phyloP scores from a whole-genome alignment of 2,113 vertebrate species.

The Prinia subflava region DNA sequence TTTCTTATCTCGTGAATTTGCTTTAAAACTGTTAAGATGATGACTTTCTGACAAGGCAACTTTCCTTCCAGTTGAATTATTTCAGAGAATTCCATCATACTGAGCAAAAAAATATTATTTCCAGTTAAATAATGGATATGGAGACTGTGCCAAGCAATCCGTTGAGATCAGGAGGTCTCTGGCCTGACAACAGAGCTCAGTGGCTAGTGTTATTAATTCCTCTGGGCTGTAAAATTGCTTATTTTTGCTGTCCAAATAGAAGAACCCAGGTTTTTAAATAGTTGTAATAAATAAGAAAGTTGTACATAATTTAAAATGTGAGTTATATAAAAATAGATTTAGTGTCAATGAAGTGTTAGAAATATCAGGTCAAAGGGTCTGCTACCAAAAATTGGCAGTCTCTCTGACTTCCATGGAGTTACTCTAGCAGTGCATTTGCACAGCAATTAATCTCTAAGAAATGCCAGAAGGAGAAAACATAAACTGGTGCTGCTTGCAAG shows the following conservation, averaged over 20 bases:
- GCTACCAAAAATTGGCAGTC: neutral
- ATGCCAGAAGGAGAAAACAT: neutral
- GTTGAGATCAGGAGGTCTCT: neutral
- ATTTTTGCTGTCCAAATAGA: neutral
- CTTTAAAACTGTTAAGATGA: neutral
- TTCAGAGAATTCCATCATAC: neutral
- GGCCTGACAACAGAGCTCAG: neutral
- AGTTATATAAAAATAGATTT: neutral
- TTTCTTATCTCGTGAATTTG: conserved; percentile 1
- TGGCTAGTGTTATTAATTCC: neutral
- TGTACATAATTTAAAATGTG: neutral
- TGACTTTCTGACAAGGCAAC: conserved; percentile 4
- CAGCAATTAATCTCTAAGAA: neutral
- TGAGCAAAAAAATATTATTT: neutral
- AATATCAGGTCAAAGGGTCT: neutral
- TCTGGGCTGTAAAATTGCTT: conserved; percentile 2
- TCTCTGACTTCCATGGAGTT: neutral
- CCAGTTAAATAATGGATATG: neutral
- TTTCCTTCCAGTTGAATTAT: conserved; percentile 32
- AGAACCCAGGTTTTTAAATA: neutral
- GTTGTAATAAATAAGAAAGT: conserved; percentile 1
- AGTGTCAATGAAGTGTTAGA: neutral
- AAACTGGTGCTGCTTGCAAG: neutral
- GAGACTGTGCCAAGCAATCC: neutral
- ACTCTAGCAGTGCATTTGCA: neutral